phyloP scores from a whole-genome alignment of 2,797 vertebrate genomes.

The Danio tinwini region DNA sequence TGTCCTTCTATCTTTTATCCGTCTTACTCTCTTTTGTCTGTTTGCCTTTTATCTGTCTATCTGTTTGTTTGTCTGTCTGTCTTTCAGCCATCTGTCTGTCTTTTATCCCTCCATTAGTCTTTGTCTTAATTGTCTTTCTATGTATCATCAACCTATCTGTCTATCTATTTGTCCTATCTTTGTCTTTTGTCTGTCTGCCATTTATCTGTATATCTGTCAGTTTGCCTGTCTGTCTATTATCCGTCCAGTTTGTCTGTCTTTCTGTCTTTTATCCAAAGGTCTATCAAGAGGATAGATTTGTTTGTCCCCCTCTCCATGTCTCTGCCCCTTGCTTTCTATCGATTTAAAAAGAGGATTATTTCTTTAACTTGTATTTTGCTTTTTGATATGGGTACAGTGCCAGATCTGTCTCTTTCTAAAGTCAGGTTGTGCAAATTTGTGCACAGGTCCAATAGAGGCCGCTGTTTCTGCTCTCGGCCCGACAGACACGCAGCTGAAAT shows the following conservation, averaged over 20 bases:
- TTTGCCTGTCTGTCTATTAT: too few relatives aligned
- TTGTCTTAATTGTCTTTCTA: too few relatives aligned
- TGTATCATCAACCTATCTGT: too few relatives aligned
- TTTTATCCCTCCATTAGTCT: too few relatives aligned
- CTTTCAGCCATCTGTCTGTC: too few relatives aligned
- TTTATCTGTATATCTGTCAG: background rate
- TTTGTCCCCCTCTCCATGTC: background rate
- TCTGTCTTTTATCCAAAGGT: background rate
- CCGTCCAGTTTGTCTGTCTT: too few relatives aligned
- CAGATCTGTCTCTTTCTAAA: background rate
- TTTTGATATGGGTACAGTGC: background rate
- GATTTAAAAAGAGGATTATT: background rate
- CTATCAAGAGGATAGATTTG: background rate
- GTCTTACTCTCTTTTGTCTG: background rate
- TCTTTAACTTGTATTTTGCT: too few relatives aligned
- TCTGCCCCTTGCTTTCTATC: background rate
- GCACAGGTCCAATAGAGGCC: slow-evolving; percentile 14
- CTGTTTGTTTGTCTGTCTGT: too few relatives aligned
- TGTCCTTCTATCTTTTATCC: too few relatives aligned
- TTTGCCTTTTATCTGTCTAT: background rate
- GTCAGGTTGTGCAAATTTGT: background rate
- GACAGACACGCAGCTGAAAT: background rate
- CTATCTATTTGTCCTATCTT: too few relatives aligned
- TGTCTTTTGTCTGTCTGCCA: too few relatives aligned
- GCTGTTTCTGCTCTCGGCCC: slow-evolving; percentile 19